Evolutionary conservation across 23 tunicate species (phyloP).

Genomic region (Aplidium turbinatum): DNA sequence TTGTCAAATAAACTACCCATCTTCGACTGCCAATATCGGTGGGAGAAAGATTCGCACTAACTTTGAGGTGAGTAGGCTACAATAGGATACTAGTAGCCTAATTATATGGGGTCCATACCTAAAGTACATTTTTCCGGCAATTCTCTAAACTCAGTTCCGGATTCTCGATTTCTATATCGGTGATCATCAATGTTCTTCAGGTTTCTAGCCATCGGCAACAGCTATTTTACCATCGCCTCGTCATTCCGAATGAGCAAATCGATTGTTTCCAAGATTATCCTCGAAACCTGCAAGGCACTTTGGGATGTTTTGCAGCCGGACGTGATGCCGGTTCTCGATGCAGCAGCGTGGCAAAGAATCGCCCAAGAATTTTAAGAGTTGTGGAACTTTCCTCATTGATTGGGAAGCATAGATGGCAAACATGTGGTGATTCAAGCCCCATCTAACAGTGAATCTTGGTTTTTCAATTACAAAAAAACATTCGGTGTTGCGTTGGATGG

Average conservation of each 20-base stretch:
- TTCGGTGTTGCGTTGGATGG: conserved; percentile 23
- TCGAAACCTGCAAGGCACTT: conserved; percentile 45
- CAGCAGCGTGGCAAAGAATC: conserved; percentile 20
- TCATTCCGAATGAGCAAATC: conserved; percentile 33
- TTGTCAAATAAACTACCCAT: no score
- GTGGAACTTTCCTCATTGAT: conserved; percentile 63
- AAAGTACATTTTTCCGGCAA: no score
- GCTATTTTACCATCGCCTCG: conserved; percentile 26
- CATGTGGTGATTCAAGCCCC: conserved; percentile 52
- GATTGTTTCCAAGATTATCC: conserved; percentile 28
- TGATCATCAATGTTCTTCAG: no score
- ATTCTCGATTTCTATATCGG: no score
- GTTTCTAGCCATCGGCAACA: conserved; percentile 53
- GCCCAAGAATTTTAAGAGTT: conserved; percentile 18
- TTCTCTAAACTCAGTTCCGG: no score
- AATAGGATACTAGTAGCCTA: no score
- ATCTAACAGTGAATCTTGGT: conserved; percentile 34
- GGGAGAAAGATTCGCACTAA: no score
- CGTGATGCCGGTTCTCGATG: conserved; percentile 16
- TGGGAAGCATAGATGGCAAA: conserved; percentile 56
- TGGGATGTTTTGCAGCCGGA: conserved; percentile 49
- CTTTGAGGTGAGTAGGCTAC: no score
- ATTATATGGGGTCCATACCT: no score
- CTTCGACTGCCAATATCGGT: no score
- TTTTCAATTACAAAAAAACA: conserved; percentile 40